Conservation (phyloP, 2,113 vertebrate genomes). For the Numenius arquata region DNA sequence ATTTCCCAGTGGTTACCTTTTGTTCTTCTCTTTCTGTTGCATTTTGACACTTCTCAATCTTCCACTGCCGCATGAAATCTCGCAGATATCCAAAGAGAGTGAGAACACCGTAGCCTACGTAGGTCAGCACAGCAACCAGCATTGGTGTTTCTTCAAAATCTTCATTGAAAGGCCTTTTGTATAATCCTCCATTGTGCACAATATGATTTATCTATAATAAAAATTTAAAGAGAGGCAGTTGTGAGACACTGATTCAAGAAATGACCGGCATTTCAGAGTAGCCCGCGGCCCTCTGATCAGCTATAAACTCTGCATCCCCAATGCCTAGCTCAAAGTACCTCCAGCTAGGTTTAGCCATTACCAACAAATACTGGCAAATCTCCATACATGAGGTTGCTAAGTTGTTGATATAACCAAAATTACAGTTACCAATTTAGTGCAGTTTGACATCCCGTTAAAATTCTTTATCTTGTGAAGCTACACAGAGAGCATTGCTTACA, state of each 20-base stretch:
- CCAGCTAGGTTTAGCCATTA: not conserved
- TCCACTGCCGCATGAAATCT: constrained; percentile 93
- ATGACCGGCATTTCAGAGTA: not conserved
- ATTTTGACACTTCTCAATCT: constrained; percentile 92
- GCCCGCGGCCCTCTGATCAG: not conserved
- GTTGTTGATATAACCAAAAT: not conserved
- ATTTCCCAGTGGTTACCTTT: constrained; percentile 77
- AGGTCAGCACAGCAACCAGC: constrained; percentile 94
- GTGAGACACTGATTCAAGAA: not conserved
- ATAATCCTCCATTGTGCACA: constrained; percentile 82
- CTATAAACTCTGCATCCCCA: not conserved
- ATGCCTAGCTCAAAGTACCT: not conserved
- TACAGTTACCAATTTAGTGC: not conserved
- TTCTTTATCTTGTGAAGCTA: not conserved
- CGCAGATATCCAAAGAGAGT: constrained; percentile 96
- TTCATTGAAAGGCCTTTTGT: constrained; percentile 89
- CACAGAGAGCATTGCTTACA: not conserved
- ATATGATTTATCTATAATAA: constrained; percentile 78
- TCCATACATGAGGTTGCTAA: rapidly evolving
- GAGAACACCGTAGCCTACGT: constrained; percentile 95
- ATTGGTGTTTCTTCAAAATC: constrained; percentile 95
- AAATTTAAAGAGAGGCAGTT: constrained; percentile 2
- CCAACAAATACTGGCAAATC: not conserved
- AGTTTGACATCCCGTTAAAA: not conserved
- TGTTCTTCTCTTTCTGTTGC: constrained; percentile 92